These are phyloP conservation scores for Piaya cayana DNA, from an alignment of 2,113 vertebrate genomes.

Conservation along the genomic window DNA sequence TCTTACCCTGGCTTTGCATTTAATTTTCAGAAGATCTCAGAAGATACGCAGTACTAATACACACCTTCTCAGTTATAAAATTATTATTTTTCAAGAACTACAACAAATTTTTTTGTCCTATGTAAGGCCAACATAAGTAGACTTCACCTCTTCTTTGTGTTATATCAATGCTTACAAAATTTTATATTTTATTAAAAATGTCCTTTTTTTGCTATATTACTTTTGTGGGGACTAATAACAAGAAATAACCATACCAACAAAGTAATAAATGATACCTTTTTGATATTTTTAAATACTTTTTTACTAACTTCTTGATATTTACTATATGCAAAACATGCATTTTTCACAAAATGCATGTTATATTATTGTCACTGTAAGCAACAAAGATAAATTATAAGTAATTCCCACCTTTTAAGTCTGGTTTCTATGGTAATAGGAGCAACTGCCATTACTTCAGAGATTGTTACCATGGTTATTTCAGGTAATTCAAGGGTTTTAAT, in stretches of 20 bases:
- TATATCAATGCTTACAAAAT: not conserved
- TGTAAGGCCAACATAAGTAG: not conserved
- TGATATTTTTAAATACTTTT: conserved; percentile 52
- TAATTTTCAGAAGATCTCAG: not conserved
- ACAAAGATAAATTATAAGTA: conserved; percentile 65
- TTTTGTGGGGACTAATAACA: not conserved
- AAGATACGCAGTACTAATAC: not conserved
- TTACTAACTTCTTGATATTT: conserved; percentile 48
- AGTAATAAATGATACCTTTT: conserved; percentile 25
- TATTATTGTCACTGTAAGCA: conserved; percentile 42
- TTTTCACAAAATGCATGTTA: conserved; percentile 38
- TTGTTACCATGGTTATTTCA: conserved; percentile 74
- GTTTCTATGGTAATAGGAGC: conserved; percentile 71
- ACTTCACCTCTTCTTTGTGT: not conserved
- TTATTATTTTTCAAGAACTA: not conserved
- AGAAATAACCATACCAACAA: conserved; percentile 28
- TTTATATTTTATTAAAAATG: conserved; percentile 29
- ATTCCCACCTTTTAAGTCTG: conserved; percentile 58
- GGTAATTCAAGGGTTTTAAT: conserved; percentile 64
- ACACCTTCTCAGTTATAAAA: not conserved
- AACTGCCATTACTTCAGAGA: conserved; percentile 60
- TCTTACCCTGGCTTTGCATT: not conserved
- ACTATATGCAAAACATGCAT: conserved; percentile 29
- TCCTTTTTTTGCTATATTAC: not conserved
- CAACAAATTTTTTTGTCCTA: not conserved